A percentile compares a stretch with the other conserved stretches of the same genome.
phyloP scores from a whole-genome alignment of 2,797 vertebrate genomes.

The Eptatretus atami region DNA sequence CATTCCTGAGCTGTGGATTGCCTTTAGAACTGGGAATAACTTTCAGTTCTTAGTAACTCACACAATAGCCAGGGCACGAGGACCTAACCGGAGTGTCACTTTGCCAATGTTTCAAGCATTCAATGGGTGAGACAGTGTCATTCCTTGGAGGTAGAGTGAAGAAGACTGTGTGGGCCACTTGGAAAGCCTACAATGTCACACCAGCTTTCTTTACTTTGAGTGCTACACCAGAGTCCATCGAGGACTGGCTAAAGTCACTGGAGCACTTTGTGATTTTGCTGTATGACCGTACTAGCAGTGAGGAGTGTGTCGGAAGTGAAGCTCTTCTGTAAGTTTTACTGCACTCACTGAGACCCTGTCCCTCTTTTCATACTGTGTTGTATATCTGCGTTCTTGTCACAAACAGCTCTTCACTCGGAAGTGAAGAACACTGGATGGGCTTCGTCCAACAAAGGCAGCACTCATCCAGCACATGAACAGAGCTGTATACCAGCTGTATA shows the following conservation, averaged over 20 bases:
- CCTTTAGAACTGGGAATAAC: conserved; percentile 6
- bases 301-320: not conserved
- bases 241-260: not conserved
- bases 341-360: not conserved
- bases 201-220: conserved; percentile 6
- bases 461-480: conserved; percentile 3
- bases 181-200: conserved; percentile 7
- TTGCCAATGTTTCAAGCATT: conserved; percentile 8
- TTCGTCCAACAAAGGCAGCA: not conserved
- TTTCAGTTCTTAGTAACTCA: not conserved
- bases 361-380: not conserved
- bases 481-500: not conserved
- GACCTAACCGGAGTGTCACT: not conserved
- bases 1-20: conserved; percentile 7
- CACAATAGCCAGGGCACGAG: conserved; percentile 3
- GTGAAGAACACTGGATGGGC: conserved; percentile 7
- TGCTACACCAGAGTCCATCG: conserved; percentile 1
- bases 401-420: not conserved
- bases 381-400: not conserved
- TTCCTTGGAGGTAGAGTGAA: conserved; percentile 7
- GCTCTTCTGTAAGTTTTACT: not conserved
- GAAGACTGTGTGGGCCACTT: conserved; percentile 8
- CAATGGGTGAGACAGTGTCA: conserved; percentile 8
- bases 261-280: not conserved
- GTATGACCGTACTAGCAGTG: not conserved